phyloP scores from a whole-genome alignment of 2,113 vertebrate species.

The Megalops atlanticus region DNA sequence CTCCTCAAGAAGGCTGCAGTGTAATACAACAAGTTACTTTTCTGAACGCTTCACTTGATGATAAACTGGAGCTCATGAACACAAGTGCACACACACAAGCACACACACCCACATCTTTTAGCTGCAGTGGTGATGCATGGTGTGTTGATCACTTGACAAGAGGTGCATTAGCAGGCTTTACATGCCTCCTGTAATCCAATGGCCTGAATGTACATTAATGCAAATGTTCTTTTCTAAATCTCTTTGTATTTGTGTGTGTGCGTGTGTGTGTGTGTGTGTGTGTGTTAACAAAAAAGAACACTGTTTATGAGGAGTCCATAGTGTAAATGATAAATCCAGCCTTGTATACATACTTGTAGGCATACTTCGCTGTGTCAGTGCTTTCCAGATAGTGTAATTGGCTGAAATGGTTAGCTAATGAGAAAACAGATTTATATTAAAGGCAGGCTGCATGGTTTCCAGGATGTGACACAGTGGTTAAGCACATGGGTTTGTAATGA shows the following conservation, averaged over 20 bases:
- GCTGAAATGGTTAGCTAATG: too few species aligned
- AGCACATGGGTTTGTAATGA: too few species aligned
- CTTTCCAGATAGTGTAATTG: not conserved
- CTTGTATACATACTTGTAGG: too few species aligned
- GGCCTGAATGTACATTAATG: not conserved
- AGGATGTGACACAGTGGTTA: too few species aligned
- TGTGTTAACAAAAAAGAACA: too few species aligned
- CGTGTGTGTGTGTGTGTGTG: not conserved
- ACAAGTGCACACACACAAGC: not conserved
- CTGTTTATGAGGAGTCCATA: too few species aligned
- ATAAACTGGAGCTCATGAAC: not conserved
- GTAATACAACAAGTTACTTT: not conserved
- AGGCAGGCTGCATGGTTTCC: too few species aligned
- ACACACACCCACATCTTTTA: not conserved
- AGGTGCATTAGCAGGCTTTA: not conserved
- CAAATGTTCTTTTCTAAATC: not conserved
- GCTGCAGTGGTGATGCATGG: not conserved
- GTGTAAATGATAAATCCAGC: too few species aligned
- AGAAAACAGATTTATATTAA: not conserved
- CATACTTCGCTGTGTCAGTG: not conserved
- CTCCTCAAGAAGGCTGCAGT: not conserved
- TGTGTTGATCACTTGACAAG: not conserved
- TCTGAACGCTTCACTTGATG: not conserved
- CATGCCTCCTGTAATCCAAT: not conserved
- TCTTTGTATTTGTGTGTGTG: not conserved